Percentiles rank a stretch among this genome's conserved stretches.
Conservation (phyloP, 2,797 vertebrate species). For the Sebastes trivittatus region DNA sequence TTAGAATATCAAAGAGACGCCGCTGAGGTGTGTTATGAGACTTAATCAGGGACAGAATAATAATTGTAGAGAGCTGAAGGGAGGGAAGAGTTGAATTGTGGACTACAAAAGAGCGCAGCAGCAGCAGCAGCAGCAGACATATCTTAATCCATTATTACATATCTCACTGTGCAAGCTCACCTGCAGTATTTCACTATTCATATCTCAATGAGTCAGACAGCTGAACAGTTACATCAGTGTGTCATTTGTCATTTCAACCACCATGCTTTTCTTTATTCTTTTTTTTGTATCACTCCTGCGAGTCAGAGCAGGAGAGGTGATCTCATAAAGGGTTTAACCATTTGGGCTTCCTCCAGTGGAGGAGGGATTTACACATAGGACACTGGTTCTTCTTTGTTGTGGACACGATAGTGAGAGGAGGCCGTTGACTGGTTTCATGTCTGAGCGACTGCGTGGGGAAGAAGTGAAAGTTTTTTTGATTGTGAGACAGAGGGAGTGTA, state of each 20-base stretch:
- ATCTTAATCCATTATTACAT: slow-evolving; percentile 56
- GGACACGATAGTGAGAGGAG: slow-evolving; percentile 33
- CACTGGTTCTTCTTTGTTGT: slow-evolving; percentile 55
- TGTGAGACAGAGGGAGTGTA: slow-evolving; percentile 33
- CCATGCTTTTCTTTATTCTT: slow-evolving; percentile 29
- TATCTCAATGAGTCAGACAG: slow-evolving; percentile 42
- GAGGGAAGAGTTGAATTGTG: slow-evolving; percentile 20
- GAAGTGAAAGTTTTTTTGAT: slow-evolving; percentile 37
- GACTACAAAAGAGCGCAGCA: slow-evolving; percentile 33
- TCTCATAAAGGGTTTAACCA: slow-evolving; percentile 55
- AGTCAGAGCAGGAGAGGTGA: slow-evolving; percentile 44
- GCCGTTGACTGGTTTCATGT: slow-evolving; percentile 41
- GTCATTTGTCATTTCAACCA: slow-evolving; percentile 40
- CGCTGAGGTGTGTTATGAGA: neutral
- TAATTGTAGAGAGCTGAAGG: neutral
- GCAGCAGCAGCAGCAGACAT: slow-evolving; percentile 31
- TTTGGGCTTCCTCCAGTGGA: slow-evolving; percentile 75
- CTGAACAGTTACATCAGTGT: slow-evolving; percentile 24
- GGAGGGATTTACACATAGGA: slow-evolving; percentile 70
- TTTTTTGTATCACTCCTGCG: slow-evolving; percentile 33
- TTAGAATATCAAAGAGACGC: slow-evolving; percentile 11
- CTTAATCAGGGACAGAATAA: slow-evolving; percentile 38
- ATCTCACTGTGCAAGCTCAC: slow-evolving; percentile 49
- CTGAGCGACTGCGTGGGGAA: slow-evolving; percentile 54
- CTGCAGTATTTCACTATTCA: slow-evolving; percentile 42